Conservation (phyloP, 2,113 vertebrate genomes). For the Pao palembangensis region DNA sequence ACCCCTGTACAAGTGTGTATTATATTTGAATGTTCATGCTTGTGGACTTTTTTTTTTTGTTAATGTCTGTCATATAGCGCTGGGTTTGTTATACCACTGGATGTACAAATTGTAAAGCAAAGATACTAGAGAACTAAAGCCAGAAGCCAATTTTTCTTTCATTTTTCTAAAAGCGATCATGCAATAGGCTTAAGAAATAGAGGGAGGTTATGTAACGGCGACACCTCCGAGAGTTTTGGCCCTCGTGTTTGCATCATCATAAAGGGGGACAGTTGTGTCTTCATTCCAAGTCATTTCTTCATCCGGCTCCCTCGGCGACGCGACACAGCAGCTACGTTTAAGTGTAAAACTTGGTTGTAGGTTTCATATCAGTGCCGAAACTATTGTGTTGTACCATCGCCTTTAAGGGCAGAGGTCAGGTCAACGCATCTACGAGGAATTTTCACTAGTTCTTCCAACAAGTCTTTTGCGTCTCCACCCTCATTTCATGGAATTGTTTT, state of each 20-base stretch:
- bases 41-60: conserved; percentile 60
- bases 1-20: conserved; percentile 66
- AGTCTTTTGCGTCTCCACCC: conserved; percentile 4
- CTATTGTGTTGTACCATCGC: conserved; percentile 22
- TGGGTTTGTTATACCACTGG: conserved; percentile 75
- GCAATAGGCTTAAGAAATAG: conserved; percentile 58
- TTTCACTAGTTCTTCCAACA: conserved; percentile 57
- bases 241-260: conserved; percentile 59
- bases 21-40: conserved; percentile 83
- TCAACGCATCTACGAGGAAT: conserved; percentile 31
- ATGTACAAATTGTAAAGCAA: conserved; percentile 78
- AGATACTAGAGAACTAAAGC: conserved; percentile 63
- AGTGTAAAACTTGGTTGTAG: conserved; percentile 1
- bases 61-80: conserved; percentile 54
- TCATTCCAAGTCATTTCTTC: conserved; percentile 1
- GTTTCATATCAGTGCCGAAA: conserved; percentile 34
- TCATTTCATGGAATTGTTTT: conserved; percentile 30
- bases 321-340: conserved; percentile 26
- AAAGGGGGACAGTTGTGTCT: conserved; percentile 29
- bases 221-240: conserved; percentile 31
- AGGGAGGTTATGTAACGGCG: conserved; percentile 39
- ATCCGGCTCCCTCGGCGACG: conserved; percentile 13
- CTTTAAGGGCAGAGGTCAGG: conserved; percentile 33
- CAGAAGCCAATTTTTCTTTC: conserved; percentile 36
- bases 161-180: conserved; percentile 62